Evolutionary conservation across 1,140 invertebrate species (phyloP).

Genomic region (Drosophila navojoa): DNA sequence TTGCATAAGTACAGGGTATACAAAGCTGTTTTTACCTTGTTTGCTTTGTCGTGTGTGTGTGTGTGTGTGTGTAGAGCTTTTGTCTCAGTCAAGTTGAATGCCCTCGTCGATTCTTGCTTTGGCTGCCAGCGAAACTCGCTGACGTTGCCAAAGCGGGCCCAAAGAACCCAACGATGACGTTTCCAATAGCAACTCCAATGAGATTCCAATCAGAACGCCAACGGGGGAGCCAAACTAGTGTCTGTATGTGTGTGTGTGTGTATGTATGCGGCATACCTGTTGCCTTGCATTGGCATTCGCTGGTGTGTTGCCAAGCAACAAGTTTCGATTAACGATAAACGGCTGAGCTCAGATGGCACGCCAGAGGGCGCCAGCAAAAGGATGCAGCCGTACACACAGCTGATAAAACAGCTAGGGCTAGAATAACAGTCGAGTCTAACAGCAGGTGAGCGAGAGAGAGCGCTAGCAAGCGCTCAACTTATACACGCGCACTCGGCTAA

Average conservation of each 20-base stretch:
- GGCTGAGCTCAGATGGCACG: neutral
- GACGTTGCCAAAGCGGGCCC: conserved; percentile 4
- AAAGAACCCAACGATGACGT: conserved; percentile 27
- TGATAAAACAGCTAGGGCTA: conserved; percentile 25
- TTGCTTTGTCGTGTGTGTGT: conserved; percentile 27
- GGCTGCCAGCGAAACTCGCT: conserved; percentile 12
- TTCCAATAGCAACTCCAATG: conserved; percentile 19
- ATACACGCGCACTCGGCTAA: neutral
- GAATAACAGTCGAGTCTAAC: conserved; percentile 14
- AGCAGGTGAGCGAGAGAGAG: conserved; percentile 22
- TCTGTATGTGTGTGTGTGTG: conserved; percentile 8
- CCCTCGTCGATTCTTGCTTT: conserved; percentile 54
- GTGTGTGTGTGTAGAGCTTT: conserved; percentile 17
- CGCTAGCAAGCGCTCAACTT: neutral
- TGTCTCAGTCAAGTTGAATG: conserved; percentile 61
- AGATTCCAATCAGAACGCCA: conserved; percentile 60
- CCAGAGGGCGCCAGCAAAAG: conserved; percentile 22
- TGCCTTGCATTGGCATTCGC: conserved; percentile 1
- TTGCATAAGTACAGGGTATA: conserved; percentile 6
- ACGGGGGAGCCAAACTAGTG: conserved; percentile 9
- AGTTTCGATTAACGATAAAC: conserved; percentile 23
- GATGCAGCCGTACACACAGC: conserved; percentile 19
- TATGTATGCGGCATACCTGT: conserved; percentile 30
- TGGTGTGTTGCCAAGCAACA: conserved; percentile 30
- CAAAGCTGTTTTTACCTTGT: conserved; percentile 41